These are phyloP conservation scores for Chrysopilus asiliformis DNA, from an alignment of 2,888 invertebrate species.

Conservation along the genomic window DNA sequence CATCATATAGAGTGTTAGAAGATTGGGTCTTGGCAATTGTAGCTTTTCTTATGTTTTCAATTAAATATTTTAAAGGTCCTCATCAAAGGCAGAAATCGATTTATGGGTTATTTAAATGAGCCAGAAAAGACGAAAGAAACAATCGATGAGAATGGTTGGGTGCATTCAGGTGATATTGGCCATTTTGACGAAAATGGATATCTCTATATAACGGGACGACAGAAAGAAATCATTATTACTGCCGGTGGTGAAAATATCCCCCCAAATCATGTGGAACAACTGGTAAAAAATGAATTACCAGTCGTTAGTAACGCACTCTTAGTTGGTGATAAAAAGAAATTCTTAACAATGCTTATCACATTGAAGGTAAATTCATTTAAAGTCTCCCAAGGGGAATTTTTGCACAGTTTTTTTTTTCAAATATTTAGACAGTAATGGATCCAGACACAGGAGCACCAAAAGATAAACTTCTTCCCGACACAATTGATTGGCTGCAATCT, in stretches of 20 bases:
- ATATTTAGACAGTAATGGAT: constrained; percentile 49
- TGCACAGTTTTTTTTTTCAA: background rate
- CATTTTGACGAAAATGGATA: constrained; percentile 56
- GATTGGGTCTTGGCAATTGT: too few species aligned
- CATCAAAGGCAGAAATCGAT: constrained; percentile 65
- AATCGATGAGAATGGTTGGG: constrained; percentile 65
- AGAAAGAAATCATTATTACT: constrained; percentile 75
- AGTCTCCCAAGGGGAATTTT: too few species aligned
- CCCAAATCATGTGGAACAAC: constrained; percentile 71
- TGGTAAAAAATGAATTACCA: constrained; percentile 57
- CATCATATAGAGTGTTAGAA: too few species aligned
- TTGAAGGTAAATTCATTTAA: constrained; percentile 49
- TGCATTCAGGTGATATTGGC: constrained; percentile 80
- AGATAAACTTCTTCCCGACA: constrained; percentile 46
- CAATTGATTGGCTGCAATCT: constrained; percentile 51
- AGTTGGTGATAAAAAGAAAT: constrained; percentile 76
- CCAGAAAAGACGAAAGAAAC: constrained; percentile 58
- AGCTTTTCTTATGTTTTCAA: too few species aligned
- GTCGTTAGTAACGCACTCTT: constrained; percentile 68
- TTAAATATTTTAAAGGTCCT: constrained; percentile 37
- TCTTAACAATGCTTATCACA: constrained; percentile 67
- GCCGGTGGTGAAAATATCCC: constrained; percentile 91
- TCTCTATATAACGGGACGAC: constrained; percentile 58
- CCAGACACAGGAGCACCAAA: constrained; percentile 50
- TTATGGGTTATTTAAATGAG: constrained; percentile 73